Evolutionary conservation across 2,888 invertebrate genomes (phyloP).

Genomic region (Cremastobaeus sp.): DNA sequence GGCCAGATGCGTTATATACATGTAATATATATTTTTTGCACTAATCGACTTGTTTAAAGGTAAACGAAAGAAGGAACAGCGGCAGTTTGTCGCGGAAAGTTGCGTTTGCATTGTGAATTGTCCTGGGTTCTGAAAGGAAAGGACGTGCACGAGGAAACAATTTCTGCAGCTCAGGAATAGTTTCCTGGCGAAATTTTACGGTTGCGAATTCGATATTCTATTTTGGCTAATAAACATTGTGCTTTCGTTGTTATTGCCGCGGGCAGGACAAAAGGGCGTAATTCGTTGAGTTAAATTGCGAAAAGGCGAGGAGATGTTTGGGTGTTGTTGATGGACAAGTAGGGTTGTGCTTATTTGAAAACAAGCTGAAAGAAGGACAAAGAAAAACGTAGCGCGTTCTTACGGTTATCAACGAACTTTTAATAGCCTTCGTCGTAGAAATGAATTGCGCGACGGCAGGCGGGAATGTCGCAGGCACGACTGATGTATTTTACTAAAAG

Average conservation of each 20-base stretch:
- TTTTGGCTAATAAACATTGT: conserved; percentile 46
- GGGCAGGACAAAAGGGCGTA: neutral
- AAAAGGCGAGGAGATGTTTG: neutral
- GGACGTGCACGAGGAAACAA: conserved; percentile 24
- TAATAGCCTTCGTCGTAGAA: conserved; percentile 66
- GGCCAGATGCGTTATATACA: conserved; percentile 50
- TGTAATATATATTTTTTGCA: conserved; percentile 41
- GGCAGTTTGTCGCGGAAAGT: conserved; percentile 7
- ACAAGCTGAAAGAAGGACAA: conserved; percentile 23
- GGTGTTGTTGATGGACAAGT: conserved; percentile 14
- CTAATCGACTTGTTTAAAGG: conserved; percentile 37
- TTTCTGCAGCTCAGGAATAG: no score
- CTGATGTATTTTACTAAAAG: conserved; percentile 48
- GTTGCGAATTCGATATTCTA: conserved; percentile 46
- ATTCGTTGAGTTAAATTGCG: conserved; percentile 35
- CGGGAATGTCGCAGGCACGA: conserved; percentile 49
- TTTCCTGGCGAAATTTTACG: conserved; percentile 29
- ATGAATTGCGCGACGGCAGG: conserved; percentile 26
- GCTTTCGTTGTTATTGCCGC: conserved; percentile 28
- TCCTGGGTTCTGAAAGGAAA: conserved; percentile 18
- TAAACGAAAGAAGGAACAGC: conserved; percentile 7
- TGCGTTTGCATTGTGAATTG: conserved; percentile 31
- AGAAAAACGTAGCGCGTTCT: conserved; percentile 44
- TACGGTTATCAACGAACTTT: conserved; percentile 69
- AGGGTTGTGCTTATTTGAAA: conserved; percentile 42